Evolutionary conservation across 2,888 invertebrate genomes (phyloP), one percentile per base, ranked within the genome.

Genomic region (Habroteleia sp.): DNA sequence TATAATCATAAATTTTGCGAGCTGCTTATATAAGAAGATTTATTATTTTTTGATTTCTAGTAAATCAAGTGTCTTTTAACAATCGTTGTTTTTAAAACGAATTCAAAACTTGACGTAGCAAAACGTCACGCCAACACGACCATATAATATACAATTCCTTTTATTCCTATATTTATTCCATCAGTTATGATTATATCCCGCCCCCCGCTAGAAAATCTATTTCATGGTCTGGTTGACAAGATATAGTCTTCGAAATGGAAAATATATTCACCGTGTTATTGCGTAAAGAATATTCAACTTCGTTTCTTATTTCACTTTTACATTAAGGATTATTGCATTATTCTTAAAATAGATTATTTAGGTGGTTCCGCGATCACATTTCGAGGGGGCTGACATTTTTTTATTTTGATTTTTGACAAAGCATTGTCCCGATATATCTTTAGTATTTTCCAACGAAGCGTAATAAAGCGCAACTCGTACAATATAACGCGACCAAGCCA

Each of bases 191-290:
- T 62, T 71, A 56, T 63, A 41, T 63, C 65, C 41, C 33, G n/a
- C 50, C 16, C 41, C 17, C 42, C 14, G 23, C 41, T 29, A 50
- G 17, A 58, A 73, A 73, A 73, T 73, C 58, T 65, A 73, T 73
- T 73, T 73, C 72, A 65, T 65, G 72, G 56, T 73, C 72, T 65
- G 65, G 50, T 73, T 73, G 65, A 56, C 52, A 31, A 50, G 50
- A 58, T 11, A 46, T 35, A 50, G 71, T 41, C 46, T 48, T 33
- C 48, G 44, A 42, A 63, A 73, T 73, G 56, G 63, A 71, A 71
- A 71, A 71, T 71, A 71, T 56, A 71, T 71, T 71, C 56, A 71
- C 62, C 71, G 63, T 63, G 56, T 71, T 71, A 71, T 71, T 71
- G 63, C 54, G 27, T 63, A 63, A 71, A 46, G 54, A 39, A 48